A percentile compares a stretch with the other conserved stretches of the same genome.
Conservation (phyloP, 2,113 vertebrate genomes). For the Lycaon pictus region DNA sequence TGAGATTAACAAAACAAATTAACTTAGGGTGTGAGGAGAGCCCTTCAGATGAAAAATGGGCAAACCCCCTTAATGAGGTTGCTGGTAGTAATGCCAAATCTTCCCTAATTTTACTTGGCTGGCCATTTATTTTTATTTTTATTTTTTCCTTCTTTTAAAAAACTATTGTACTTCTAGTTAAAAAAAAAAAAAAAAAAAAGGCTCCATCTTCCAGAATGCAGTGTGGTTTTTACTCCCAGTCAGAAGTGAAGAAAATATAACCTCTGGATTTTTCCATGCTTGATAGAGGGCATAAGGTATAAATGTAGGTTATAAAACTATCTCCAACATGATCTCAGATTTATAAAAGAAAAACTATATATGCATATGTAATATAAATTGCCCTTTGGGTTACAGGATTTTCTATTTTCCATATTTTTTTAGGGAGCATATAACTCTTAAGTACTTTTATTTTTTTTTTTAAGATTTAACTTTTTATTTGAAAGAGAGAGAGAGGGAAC, state of each 20-base stretch:
- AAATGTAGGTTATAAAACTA: background rate
- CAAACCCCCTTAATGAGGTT: background rate
- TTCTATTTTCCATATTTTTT: background rate
- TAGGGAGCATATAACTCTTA: slow-evolving; percentile 55
- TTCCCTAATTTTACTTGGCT: background rate
- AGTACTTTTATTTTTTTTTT: slow-evolving; percentile 16
- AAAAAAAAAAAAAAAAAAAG: background rate
- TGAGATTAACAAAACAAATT: slow-evolving; percentile 49
- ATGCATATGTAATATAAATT: background rate
- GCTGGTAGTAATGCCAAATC: background rate
- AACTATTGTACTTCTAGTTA: slow-evolving; percentile 25
- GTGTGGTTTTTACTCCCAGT: slow-evolving; percentile 55
- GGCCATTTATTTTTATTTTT: slow-evolving; percentile 1
- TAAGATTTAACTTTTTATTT: too few relatives aligned
- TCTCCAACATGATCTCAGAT: background rate
- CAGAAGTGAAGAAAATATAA: slow-evolving; percentile 35
- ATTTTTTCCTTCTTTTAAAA: background rate
- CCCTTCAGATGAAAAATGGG: slow-evolving; percentile 38
- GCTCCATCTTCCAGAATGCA: background rate
- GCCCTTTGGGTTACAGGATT: slow-evolving; percentile 9
- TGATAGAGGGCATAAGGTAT: slow-evolving; percentile 42
- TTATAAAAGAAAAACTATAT: slow-evolving; percentile 8
- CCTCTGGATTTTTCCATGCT: slow-evolving; percentile 39
- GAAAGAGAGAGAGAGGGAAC: too few relatives aligned
- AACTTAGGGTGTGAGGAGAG: slow-evolving; percentile 15